Conservation (phyloP, 2,888 invertebrate species). For the Lasioglossum calceatum region DNA sequence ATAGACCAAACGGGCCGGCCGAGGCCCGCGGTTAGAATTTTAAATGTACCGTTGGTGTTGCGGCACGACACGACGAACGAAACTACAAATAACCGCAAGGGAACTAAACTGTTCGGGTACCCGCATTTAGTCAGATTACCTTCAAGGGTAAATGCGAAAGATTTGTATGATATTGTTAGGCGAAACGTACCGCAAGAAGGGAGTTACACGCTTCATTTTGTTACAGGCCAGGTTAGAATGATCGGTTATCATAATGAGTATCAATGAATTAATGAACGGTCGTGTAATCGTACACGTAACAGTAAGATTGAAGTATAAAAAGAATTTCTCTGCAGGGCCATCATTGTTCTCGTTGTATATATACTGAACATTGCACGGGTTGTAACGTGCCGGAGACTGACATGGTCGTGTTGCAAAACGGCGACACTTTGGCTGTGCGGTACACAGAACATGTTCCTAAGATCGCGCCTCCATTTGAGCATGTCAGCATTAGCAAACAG, state of each 20-base stretch:
- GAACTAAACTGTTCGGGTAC: conserved; percentile 85
- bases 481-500: conserved; percentile 85
- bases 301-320: conserved; percentile 21
- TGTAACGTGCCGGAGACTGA: conserved; percentile 85
- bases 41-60: conserved; percentile 86
- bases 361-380: conserved; percentile 86
- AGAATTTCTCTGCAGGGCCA: conserved; percentile 84
- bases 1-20: conserved; percentile 81
- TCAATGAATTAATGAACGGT: not conserved
- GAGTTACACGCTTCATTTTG: conserved; percentile 85
- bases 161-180: conserved; percentile 85
- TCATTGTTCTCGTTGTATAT: conserved; percentile 87
- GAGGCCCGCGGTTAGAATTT: conserved; percentile 82
- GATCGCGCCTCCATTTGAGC: conserved; percentile 83
- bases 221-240: conserved; percentile 86
- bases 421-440: conserved; percentile 86
- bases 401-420: conserved; percentile 85
- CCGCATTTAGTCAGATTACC: conserved; percentile 86
- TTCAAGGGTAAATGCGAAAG: conserved; percentile 85
- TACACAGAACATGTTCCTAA: conserved; percentile 82
- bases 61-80: conserved; percentile 85
- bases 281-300: not conserved
- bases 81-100: conserved; percentile 84
- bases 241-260: not conserved
- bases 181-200: conserved; percentile 84